phyloP scores from a whole-genome alignment of 1,140 invertebrate genomes.

The Antheraea pernyi region DNA sequence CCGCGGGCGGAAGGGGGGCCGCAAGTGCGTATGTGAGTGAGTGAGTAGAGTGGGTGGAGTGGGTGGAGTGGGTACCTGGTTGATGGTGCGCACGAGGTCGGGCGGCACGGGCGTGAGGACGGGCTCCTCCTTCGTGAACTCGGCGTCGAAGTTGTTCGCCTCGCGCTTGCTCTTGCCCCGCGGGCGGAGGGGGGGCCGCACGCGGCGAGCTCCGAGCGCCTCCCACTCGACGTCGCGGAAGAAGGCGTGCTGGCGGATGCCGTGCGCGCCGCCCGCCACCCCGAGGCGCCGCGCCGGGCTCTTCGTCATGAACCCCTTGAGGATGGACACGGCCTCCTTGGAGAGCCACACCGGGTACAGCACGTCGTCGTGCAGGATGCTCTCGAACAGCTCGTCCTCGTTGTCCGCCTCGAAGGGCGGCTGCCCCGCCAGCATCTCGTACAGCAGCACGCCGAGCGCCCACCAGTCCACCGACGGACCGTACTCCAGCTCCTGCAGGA shows the following conservation, averaged over 20 bases:
- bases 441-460: conserved; percentile 99
- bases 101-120: conserved; percentile 95
- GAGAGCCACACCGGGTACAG: conserved; percentile 98
- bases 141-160: conserved; percentile 98
- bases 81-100: conserved; percentile 95
- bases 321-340: conserved; percentile 97
- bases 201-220: conserved; percentile 91
- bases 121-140: conserved; percentile 99
- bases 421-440: conserved; percentile 99
- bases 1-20: no score
- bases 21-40: no score
- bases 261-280: conserved; percentile 87
- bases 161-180: conserved; percentile 99
- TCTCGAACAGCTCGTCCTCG: conserved; percentile 99
- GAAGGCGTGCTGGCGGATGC: conserved; percentile 96
- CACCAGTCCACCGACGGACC: conserved; percentile 99
- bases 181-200: conserved; percentile 98
- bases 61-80: conserved; percentile 77
- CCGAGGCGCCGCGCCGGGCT: conserved; percentile 96
- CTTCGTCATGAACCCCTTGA: conserved; percentile 99
- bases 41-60: not conserved
- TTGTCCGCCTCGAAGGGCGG: conserved; percentile 99
- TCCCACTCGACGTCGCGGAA: conserved; percentile 99
- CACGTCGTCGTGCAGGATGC: conserved; percentile 98
- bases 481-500: conserved; percentile 97